These are phyloP conservation scores for Notodonta dromedarius DNA, from an alignment of 2,888 invertebrate species.

Conservation along the genomic window DNA sequence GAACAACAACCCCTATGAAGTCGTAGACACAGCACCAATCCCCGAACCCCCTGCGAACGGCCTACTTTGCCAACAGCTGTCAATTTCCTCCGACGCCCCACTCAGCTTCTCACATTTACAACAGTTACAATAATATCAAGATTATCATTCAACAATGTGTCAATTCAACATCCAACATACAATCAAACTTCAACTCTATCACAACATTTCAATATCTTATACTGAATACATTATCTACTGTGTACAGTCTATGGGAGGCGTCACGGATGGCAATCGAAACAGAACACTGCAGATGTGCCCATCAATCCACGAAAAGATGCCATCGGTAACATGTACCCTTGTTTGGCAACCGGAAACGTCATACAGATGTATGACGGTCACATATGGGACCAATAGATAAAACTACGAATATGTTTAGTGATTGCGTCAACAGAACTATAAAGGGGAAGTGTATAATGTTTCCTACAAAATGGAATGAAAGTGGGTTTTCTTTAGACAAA, in stretches of 20 bases:
- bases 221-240: neutral
- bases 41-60: slow-evolving; percentile 17
- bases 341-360: slow-evolving; percentile 23
- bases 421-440: slow-evolving; percentile 27
- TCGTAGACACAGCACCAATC: slow-evolving; percentile 8
- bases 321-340: slow-evolving; percentile 23
- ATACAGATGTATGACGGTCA: slow-evolving; percentile 15
- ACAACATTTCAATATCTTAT: neutral
- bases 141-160: slow-evolving; percentile 2
- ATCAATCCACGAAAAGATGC: slow-evolving; percentile 25
- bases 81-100: slow-evolving; percentile 40
- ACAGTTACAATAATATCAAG: slow-evolving; percentile 6
- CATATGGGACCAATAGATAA: slow-evolving; percentile 26
- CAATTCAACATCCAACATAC: neutral
- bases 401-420: slow-evolving; percentile 21
- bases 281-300: slow-evolving; percentile 4
- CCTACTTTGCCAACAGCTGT: slow-evolving; percentile 44
- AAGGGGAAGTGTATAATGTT: neutral
- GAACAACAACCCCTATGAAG: slow-evolving; percentile 2
- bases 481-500: too few relatives aligned
- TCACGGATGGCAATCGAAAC: neutral
- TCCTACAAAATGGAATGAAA: neutral
- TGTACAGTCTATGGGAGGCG: neutral
- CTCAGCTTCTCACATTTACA: slow-evolving; percentile 32
- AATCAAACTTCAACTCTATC: slow-evolving; percentile 3